Conservation (phyloP, 2,797 vertebrate species). For the Galago senegalensis region DNA sequence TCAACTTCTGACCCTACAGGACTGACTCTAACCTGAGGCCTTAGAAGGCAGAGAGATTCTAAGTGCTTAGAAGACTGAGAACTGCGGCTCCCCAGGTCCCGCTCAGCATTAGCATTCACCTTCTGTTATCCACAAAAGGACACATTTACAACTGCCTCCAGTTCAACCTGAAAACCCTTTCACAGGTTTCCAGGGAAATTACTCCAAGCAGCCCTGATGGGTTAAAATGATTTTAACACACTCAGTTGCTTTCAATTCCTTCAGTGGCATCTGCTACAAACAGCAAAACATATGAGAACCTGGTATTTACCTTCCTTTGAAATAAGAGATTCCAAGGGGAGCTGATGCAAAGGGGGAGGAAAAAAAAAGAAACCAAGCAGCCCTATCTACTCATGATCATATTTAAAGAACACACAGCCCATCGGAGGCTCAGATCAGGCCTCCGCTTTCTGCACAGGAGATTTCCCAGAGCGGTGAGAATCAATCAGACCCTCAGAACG, state of each 20-base stretch:
- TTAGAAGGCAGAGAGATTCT: background rate
- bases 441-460: background rate
- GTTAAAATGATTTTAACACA: constrained; percentile 59
- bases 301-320: constrained; percentile 67
- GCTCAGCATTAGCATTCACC: constrained; percentile 74
- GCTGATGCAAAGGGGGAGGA: background rate
- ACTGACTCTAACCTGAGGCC: background rate
- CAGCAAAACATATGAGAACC: constrained; percentile 1
- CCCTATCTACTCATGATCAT: background rate
- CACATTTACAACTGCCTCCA: constrained; percentile 70
- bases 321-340: background rate
- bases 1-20: background rate
- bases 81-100: background rate
- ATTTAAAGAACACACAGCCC: background rate
- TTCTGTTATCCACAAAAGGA: constrained; percentile 71
- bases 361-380: background rate
- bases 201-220: constrained; percentile 55
- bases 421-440: background rate
- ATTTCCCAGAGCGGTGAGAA: background rate
- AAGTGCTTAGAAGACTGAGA: background rate
- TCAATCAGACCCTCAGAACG: background rate
- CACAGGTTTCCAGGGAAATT: constrained; percentile 72
- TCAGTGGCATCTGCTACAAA: constrained; percentile 37
- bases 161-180: constrained; percentile 66
- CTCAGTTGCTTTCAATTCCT: constrained; percentile 33